These are phyloP conservation scores for Crambe crambe DNA, from an alignment of 37 sponge, comb jelly and placozoan species.

Conservation along the genomic window DNA sequence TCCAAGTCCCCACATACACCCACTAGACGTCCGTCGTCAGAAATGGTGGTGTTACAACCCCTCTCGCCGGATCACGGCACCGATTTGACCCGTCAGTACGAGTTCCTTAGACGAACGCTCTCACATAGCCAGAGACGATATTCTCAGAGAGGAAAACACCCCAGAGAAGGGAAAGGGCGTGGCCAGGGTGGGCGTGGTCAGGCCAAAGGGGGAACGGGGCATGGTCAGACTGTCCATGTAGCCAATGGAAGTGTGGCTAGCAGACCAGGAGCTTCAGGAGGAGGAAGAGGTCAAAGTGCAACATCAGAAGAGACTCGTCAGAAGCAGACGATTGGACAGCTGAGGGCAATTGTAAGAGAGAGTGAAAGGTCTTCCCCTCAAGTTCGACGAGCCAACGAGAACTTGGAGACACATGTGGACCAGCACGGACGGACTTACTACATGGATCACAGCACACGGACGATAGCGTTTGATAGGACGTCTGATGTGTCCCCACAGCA, in stretches of 20 bases:
- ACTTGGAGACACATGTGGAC: constrained; percentile 44
- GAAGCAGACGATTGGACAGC: constrained; percentile 23
- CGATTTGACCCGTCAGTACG: constrained; percentile 59
- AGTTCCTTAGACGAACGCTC: constrained; percentile 64
- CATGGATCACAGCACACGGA: constrained; percentile 59
- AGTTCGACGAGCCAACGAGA: not conserved
- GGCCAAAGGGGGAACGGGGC: not conserved
- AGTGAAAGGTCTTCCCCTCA: not conserved
- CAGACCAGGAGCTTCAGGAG: not conserved
- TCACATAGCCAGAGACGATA: constrained; percentile 71
- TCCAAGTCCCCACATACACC: not conserved
- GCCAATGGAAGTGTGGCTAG: not conserved
- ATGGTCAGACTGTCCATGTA: not conserved
- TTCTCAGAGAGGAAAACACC: constrained; percentile 40
- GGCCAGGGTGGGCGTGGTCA: constrained; percentile 9
- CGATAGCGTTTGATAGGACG: constrained; percentile 29
- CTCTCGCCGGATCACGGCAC: constrained; percentile 48
- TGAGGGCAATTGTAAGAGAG: not conserved
- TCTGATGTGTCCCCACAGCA: not conserved
- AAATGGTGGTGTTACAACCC: constrained; percentile 26
- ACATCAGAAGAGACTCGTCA: not conserved
- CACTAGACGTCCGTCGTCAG: not conserved
- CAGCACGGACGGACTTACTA: constrained; percentile 57
- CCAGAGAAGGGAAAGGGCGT: constrained; percentile 3
- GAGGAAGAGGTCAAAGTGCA: no score